Evolutionary conservation across 2,797 vertebrate genomes (phyloP).

Genomic region (Neosilurus mollespiculum): DNA sequence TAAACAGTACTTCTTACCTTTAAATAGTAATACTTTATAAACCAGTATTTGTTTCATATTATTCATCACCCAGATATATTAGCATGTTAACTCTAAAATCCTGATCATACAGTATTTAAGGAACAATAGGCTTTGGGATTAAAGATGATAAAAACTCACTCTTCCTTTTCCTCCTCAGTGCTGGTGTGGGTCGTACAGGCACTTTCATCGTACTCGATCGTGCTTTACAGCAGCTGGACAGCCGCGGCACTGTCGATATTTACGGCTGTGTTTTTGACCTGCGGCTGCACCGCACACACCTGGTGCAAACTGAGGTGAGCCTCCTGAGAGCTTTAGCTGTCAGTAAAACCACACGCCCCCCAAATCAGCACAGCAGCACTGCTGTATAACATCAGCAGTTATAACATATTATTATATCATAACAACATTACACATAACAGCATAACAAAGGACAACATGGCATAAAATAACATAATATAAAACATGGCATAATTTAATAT

Average conservation of each 20-base stretch:
- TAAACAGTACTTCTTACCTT: too few relatives aligned
- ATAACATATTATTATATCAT: too few relatives aligned
- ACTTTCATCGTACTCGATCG: slow-evolving; percentile 92
- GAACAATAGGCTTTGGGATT: neutral
- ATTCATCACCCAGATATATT: too few relatives aligned
- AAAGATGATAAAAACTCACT: neutral
- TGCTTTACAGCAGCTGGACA: slow-evolving; percentile 88
- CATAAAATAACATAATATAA: too few relatives aligned
- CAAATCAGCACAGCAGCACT: neutral
- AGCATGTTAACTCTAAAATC: too few relatives aligned
- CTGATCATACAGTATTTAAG: too few relatives aligned
- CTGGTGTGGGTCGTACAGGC: slow-evolving; percentile 94
- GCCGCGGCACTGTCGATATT: slow-evolving; percentile 84
- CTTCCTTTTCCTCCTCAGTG: slow-evolving; percentile 69
- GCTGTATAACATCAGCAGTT: neutral
- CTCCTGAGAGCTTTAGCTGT: neutral
- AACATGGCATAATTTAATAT: too few relatives aligned
- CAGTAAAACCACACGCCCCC: neutral
- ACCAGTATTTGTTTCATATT: too few relatives aligned
- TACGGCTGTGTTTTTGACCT: slow-evolving; percentile 88
- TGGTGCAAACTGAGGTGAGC: slow-evolving; percentile 95
- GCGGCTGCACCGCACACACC: slow-evolving; percentile 89
- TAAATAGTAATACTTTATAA: too few relatives aligned
- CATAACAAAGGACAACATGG: too few relatives aligned
- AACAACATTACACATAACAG: too few relatives aligned